Evolutionary conservation across 2,797 vertebrate genomes (phyloP).

Genomic region (Cynodonichthys magdalenae): DNA sequence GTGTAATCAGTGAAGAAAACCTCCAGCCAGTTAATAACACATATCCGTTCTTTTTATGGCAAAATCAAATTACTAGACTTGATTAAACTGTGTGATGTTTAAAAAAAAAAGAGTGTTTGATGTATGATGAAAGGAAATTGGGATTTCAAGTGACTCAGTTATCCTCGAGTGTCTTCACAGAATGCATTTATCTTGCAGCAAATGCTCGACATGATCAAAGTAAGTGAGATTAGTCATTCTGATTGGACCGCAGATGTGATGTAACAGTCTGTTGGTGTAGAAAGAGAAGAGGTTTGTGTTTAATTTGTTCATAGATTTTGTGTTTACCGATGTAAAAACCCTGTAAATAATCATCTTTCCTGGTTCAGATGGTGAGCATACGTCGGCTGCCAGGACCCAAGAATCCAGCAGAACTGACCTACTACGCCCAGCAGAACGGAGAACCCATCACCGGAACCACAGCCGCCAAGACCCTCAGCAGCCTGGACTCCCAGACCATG

Average conservation of each 20-base stretch:
- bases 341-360: neutral
- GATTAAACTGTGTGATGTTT: slow-evolving; percentile 60
- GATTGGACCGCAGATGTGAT: slow-evolving; percentile 19
- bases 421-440: slow-evolving; percentile 91
- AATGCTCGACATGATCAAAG: slow-evolving; percentile 49
- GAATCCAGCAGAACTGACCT: slow-evolving; percentile 94
- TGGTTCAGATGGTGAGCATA: slow-evolving; percentile 92
- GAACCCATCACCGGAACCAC: slow-evolving; percentile 88
- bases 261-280: slow-evolving; percentile 4
- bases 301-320: neutral
- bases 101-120: slow-evolving; percentile 53
- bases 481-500: slow-evolving; percentile 96
- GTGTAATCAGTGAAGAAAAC: slow-evolving; percentile 23
- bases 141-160: slow-evolving; percentile 52
- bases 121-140: slow-evolving; percentile 62
- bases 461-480: slow-evolving; percentile 94
- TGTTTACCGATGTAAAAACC: neutral
- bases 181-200: slow-evolving; percentile 48
- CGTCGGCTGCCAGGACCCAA: slow-evolving; percentile 91
- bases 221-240: slow-evolving; percentile 20
- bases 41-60: slow-evolving; percentile 41
- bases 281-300: slow-evolving; percentile 17
- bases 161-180: slow-evolving; percentile 44
- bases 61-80: slow-evolving; percentile 57
- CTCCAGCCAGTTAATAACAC: slow-evolving; percentile 50